Percentiles rank a stretch among this genome's conserved stretches.
These are phyloP conservation scores for Ctena decussata DNA, from an alignment of 2,888 invertebrate species.

Conservation along the genomic window DNA sequence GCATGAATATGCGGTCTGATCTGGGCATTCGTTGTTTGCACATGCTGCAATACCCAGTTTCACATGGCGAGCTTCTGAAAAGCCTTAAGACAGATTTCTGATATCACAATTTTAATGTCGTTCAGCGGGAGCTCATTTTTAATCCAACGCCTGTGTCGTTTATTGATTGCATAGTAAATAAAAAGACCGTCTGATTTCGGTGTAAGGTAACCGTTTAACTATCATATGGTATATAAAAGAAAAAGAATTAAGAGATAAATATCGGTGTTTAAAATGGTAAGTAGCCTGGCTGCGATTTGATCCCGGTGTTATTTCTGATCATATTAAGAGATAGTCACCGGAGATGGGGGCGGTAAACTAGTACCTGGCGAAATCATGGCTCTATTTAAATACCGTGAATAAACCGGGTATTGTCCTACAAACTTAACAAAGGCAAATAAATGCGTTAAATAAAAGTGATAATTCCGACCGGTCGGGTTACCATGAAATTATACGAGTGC, in stretches of 20 bases:
- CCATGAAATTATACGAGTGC: constrained; percentile 41
- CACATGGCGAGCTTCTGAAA: no score
- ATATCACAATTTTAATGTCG: background rate
- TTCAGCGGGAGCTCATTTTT: background rate
- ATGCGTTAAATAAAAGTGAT: constrained; percentile 25
- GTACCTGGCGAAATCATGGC: constrained; percentile 22
- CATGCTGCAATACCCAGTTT: no score
- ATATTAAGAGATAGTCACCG: constrained; percentile 45
- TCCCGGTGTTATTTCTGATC: constrained; percentile 46
- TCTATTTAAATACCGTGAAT: constrained; percentile 7
- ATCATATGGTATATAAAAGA: constrained; percentile 6
- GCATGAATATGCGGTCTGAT: no score
- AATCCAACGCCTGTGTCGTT: background rate
- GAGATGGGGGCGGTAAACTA: constrained; percentile 51
- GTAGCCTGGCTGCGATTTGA: constrained; percentile 47
- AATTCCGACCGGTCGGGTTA: constrained; percentile 44
- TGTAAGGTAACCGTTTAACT: constrained; percentile 12
- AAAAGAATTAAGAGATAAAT: constrained; percentile 63
- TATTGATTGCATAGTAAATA: background rate
- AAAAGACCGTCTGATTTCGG: background rate
- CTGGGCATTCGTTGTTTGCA: no score
- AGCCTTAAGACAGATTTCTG: no score
- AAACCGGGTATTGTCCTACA: constrained; percentile 2
- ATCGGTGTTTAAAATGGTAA: constrained; percentile 58
- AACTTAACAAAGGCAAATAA: background rate